A percentile compares a stretch with the other conserved stretches of the same genome.
phyloP scores from a whole-genome alignment of 2,113 vertebrate genomes.

The Sturnus vulgaris region DNA sequence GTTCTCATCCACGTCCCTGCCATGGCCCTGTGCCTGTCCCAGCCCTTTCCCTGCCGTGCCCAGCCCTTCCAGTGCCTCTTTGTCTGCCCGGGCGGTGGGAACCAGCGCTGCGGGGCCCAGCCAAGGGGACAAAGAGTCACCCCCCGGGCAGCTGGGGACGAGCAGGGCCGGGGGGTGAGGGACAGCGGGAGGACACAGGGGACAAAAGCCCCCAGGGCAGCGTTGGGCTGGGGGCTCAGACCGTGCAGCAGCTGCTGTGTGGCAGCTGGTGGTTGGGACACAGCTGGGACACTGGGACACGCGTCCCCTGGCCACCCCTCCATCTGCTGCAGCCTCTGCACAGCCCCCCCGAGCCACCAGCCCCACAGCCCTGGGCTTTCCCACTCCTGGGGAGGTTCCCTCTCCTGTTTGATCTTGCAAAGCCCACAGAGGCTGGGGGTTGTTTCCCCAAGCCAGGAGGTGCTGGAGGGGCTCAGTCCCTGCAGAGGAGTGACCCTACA shows the following conservation, averaged over 20 bases:
- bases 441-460: rapidly evolving
- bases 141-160: not conserved
- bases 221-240: not conserved
- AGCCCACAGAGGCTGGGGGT: not conserved
- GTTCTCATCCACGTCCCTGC: not conserved
- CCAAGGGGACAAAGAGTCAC: not conserved
- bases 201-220: not conserved
- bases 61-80: not conserved
- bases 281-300: not conserved
- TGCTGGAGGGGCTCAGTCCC: not conserved
- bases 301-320: not conserved
- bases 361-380: not conserved
- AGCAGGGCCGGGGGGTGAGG: not conserved
- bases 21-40: conserved; percentile 14
- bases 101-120: not conserved
- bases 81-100: not conserved
- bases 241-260: not conserved
- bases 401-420: not conserved
- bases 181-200: not conserved
- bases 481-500: not conserved
- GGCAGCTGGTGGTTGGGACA: not conserved
- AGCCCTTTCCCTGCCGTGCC: not conserved
- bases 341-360: not conserved
- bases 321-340: not conserved
- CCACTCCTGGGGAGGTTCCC: too few species aligned